These are phyloP conservation scores for Danio aesculapii DNA, from an alignment of 2,797 vertebrate species.

Conservation along the genomic window DNA sequence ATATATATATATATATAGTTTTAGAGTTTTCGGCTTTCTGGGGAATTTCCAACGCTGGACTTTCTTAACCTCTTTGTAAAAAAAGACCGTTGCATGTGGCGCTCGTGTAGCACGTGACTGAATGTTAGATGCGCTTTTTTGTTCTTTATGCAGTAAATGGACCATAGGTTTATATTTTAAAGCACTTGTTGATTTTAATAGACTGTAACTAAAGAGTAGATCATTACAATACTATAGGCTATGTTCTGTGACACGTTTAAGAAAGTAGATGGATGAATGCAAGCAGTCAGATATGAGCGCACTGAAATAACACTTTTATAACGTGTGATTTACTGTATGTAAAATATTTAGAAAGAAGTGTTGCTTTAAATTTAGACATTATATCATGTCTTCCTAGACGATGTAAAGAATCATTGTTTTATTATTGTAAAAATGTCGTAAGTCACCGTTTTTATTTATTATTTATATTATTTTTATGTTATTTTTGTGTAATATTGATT, in stretches of 20 bases:
- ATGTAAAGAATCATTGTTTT: too few species aligned
- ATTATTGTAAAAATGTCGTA: too few species aligned
- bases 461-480: too few species aligned
- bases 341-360: background rate
- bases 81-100: background rate
- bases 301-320: background rate
- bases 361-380: background rate
- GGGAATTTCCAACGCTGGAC: conserved; percentile 30
- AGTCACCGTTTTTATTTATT: too few species aligned
- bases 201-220: background rate
- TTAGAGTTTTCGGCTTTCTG: background rate
- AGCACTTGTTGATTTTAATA: background rate
- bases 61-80: background rate
- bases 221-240: background rate
- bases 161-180: background rate
- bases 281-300: too few species aligned
- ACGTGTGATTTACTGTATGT: background rate
- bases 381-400: background rate
- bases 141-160: background rate
- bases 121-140: background rate
- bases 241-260: background rate
- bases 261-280: background rate
- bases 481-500: too few species aligned
- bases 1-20: too few species aligned
- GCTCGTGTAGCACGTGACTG: conserved; percentile 18